These are phyloP conservation scores for Gobio occitaniae DNA, from an alignment of 2,797 vertebrate genomes.

Conservation along the genomic window DNA sequence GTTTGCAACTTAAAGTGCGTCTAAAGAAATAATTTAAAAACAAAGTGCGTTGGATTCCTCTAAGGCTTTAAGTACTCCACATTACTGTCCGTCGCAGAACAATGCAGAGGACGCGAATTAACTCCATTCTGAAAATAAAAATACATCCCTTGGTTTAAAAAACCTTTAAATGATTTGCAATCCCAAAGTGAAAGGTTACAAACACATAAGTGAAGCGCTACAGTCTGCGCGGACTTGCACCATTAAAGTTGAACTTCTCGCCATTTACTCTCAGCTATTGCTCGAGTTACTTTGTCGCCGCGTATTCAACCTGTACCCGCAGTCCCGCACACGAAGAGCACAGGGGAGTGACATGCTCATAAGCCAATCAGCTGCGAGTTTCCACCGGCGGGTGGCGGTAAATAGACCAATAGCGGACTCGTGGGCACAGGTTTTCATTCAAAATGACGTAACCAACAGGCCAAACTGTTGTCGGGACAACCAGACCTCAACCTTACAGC, in stretches of 20 bases:
- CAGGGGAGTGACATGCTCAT: conserved; percentile 34
- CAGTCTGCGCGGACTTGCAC: not conserved
- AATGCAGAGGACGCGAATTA: conserved; percentile 43
- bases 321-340: conserved; percentile 22
- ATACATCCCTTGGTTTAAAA: conserved; percentile 10
- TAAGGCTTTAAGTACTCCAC: conserved; percentile 39
- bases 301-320: conserved; percentile 59
- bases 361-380: conserved; percentile 53
- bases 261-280: conserved; percentile 11
- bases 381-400: not conserved
- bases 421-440: conserved; percentile 11
- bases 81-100: conserved; percentile 28
- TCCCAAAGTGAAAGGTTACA: not conserved
- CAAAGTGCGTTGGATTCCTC: conserved; percentile 23
- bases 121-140: conserved; percentile 23
- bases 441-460: conserved; percentile 49
- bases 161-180: not conserved
- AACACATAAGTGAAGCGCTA: not conserved
- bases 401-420: conserved; percentile 48
- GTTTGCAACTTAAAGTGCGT: not conserved
- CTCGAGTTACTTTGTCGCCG: conserved; percentile 58
- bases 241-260: conserved; percentile 50
- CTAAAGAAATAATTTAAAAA: conserved; percentile 12
- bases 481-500: not conserved
- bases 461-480: not conserved